Percentiles rank a stretch among this genome's conserved stretches.
These are phyloP conservation scores for Alectura lathami DNA, from an alignment of 2,113 vertebrate species.

Conservation along the genomic window DNA sequence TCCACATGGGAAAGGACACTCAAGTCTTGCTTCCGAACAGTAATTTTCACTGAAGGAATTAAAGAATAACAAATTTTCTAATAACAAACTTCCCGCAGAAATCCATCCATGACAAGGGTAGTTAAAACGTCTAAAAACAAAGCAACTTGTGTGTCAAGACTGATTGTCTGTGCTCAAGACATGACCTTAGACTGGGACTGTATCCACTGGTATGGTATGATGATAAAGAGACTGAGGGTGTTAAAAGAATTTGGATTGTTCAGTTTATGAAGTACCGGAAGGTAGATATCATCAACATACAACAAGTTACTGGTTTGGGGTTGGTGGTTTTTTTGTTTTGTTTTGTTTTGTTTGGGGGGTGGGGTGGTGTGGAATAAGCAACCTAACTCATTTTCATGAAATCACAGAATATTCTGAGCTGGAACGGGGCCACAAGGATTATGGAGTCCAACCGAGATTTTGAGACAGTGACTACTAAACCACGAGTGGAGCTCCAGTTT, in stretches of 20 bases:
- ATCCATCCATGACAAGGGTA: neutral
- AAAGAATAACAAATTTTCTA: neutral
- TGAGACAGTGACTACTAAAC: neutral
- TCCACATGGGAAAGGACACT: neutral
- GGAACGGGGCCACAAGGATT: neutral
- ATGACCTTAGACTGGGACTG: neutral
- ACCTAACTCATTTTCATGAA: neutral
- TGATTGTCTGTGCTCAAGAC: neutral
- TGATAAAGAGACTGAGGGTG: neutral
- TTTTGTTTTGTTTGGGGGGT: accelerated
- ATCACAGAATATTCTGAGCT: neutral
- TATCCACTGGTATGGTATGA: neutral
- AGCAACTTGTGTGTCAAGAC: neutral
- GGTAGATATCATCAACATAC: neutral
- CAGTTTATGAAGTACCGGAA: neutral
- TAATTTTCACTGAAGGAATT: neutral
- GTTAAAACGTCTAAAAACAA: neutral
- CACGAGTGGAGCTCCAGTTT: neutral
- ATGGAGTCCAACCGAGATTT: neutral
- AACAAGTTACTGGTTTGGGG: too few species aligned
- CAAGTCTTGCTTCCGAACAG: neutral
- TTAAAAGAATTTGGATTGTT: neutral
- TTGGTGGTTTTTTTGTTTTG: too few species aligned
- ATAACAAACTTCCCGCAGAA: neutral
- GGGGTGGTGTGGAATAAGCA: neutral